Evolutionary conservation across 1,140 invertebrate species (phyloP).

Genomic region (Sitophilus oryzae): DNA sequence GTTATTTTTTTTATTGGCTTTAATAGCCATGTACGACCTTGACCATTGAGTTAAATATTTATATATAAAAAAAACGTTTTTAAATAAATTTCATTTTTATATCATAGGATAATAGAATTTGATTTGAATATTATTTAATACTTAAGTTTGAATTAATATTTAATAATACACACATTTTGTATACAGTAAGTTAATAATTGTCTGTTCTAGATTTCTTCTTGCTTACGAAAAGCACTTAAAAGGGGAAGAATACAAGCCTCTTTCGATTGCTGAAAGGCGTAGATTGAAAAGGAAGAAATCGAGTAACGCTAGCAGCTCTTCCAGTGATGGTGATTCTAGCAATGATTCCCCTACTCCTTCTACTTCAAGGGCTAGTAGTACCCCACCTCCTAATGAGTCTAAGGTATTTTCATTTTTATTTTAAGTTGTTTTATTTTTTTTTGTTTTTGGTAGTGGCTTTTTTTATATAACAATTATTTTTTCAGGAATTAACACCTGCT

Average conservation of each 20-base stretch:
- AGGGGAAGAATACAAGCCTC: constrained; percentile 52
- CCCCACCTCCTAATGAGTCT: constrained; percentile 23
- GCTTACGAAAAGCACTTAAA: constrained; percentile 64
- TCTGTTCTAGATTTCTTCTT: constrained; percentile 57
- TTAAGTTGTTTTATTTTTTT: constrained; percentile 6
- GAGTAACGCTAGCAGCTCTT: constrained; percentile 31
- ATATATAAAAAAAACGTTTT: too few relatives aligned
- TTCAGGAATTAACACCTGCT: constrained; percentile 32
- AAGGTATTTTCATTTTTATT: constrained; percentile 25
- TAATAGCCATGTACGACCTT: too few relatives aligned
- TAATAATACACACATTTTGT: too few relatives aligned
- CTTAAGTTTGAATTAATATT: too few relatives aligned
- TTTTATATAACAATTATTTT: neutral
- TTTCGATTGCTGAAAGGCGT: constrained; percentile 45
- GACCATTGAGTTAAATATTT: too few relatives aligned
- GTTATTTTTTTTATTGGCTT: too few relatives aligned
- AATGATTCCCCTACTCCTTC: constrained; percentile 28
- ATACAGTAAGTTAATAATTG: neutral
- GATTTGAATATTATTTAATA: too few relatives aligned
- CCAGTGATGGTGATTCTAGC: constrained; percentile 40
- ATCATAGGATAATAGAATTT: too few relatives aligned
- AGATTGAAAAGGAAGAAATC: constrained; percentile 39
- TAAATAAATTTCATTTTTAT: too few relatives aligned
- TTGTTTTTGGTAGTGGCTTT: neutral
- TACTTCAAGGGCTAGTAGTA: constrained; percentile 20